Evolutionary conservation across 1,140 invertebrate genomes (phyloP).

Genomic region (Dreissena polymorpha): DNA sequence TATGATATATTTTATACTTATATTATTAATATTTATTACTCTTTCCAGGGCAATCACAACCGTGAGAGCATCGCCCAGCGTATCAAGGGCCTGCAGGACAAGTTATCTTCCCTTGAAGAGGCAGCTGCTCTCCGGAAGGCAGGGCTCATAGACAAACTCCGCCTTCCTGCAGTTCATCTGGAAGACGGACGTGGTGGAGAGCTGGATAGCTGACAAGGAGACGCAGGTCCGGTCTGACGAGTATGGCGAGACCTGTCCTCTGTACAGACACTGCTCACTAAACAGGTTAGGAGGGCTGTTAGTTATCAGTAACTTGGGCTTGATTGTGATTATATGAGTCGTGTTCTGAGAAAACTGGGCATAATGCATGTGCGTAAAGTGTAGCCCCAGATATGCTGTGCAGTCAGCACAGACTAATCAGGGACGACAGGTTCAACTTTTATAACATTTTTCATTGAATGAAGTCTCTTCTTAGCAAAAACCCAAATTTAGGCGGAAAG

Average conservation of each 20-base stretch:
- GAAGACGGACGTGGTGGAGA: slow-evolving; percentile 99
- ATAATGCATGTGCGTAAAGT: too few relatives aligned
- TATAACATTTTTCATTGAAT: too few relatives aligned
- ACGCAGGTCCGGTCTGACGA: slow-evolving; percentile 96
- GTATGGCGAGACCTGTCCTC: slow-evolving; percentile 98
- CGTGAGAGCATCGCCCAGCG: slow-evolving; percentile 92
- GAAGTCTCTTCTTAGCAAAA: too few relatives aligned
- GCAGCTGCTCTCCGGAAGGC: slow-evolving; percentile 92
- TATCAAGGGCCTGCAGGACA: slow-evolving; percentile 90
- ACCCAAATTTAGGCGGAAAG: too few relatives aligned
- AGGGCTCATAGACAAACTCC: slow-evolving; percentile 95
- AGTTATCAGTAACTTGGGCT: background rate
- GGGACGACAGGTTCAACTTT: too few relatives aligned
- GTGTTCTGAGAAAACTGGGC: too few relatives aligned
- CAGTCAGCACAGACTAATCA: too few relatives aligned
- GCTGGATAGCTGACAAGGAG: slow-evolving; percentile 99
- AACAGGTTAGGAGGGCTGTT: slow-evolving; percentile 93
- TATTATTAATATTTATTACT: background rate
- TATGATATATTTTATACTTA: too few relatives aligned
- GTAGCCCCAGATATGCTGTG: too few relatives aligned
- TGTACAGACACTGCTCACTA: slow-evolving; percentile 99
- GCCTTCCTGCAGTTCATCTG: slow-evolving; percentile 99
- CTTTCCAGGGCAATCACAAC: slow-evolving; percentile 92
- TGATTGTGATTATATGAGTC: background rate
- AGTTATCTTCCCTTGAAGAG: slow-evolving; percentile 92